Conservation (phyloP, 2,888 invertebrate species). For the Petrolisthes manimaculis region DNA sequence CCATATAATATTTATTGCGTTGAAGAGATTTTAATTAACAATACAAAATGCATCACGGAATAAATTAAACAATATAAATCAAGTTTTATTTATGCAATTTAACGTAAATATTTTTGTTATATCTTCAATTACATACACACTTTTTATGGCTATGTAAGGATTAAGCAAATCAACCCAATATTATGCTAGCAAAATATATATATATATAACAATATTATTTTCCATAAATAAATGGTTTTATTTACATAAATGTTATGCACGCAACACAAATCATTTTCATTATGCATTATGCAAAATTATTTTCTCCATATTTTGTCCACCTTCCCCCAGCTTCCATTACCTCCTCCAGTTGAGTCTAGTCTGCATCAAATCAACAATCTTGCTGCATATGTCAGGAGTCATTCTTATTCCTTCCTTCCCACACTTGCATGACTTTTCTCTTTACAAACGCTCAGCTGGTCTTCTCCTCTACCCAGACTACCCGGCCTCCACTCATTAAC, state of each 20-base stretch:
- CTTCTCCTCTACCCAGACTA: no score
- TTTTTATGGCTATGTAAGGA: not conserved
- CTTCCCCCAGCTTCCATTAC: slow-evolving; percentile 8
- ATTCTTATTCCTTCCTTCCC: no score
- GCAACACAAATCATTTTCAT: not conserved
- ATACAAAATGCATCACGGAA: no score
- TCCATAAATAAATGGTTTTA: not conserved
- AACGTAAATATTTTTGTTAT: not conserved
- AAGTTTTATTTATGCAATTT: no score
- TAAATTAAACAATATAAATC: no score
- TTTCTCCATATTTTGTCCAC: not conserved
- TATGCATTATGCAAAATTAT: not conserved
- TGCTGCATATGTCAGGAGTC: no score
- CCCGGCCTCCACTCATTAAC: no score
- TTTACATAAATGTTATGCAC: not conserved
- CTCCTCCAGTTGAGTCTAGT: not conserved
- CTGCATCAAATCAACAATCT: no score
- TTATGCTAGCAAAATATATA: not conserved
- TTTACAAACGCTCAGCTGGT: no score
- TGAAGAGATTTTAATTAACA: not conserved
- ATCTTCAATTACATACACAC: not conserved
- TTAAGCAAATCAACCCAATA: not conserved
- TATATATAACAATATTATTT: not conserved
- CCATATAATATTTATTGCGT: not conserved
- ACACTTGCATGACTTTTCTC: no score